Percentiles rank a stretch among this genome's conserved stretches.
Evolutionary conservation across 2,113 vertebrate genomes (phyloP).

Genomic region (Sorex fumeus): DNA sequence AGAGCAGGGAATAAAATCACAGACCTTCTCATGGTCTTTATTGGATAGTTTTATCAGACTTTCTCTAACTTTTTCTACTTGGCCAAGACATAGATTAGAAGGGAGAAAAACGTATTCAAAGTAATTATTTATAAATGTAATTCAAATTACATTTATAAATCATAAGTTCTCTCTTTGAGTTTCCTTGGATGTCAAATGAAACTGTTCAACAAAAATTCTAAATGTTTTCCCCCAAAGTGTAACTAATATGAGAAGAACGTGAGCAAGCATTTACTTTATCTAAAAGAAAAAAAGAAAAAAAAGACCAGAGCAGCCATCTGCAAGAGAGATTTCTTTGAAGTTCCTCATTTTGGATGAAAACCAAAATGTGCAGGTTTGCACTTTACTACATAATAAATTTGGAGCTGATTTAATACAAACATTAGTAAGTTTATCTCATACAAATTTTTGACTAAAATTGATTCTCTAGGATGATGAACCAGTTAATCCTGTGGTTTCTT

Average conservation of each 20-base stretch:
- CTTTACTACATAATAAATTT: not conserved
- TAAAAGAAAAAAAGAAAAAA: not conserved
- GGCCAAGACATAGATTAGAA: not conserved
- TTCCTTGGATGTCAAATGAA: not conserved
- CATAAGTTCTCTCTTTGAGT: not conserved
- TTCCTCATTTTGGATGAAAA: not conserved
- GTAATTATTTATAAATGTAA: too few species aligned
- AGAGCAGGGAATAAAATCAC: not conserved
- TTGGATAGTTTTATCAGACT: not conserved
- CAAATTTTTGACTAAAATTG: not conserved
- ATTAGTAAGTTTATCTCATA: not conserved
- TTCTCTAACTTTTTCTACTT: conserved; percentile 24
- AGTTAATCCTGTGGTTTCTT: not conserved
- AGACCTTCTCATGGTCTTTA: not conserved
- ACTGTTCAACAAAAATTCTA: not conserved
- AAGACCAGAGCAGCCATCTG: not conserved
- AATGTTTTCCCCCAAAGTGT: not conserved
- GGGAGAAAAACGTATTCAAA: not conserved
- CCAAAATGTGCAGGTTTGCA: not conserved
- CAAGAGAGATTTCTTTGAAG: conserved; percentile 30
- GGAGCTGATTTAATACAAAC: not conserved
- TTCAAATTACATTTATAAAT: not conserved
- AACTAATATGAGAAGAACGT: not conserved
- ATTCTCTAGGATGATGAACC: not conserved
- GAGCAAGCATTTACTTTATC: not conserved